Evolutionary conservation across 2,888 invertebrate genomes (phyloP), one percentile per base, ranked within the genome.

Genomic region (Synanthedon tipuliformis): DNA sequence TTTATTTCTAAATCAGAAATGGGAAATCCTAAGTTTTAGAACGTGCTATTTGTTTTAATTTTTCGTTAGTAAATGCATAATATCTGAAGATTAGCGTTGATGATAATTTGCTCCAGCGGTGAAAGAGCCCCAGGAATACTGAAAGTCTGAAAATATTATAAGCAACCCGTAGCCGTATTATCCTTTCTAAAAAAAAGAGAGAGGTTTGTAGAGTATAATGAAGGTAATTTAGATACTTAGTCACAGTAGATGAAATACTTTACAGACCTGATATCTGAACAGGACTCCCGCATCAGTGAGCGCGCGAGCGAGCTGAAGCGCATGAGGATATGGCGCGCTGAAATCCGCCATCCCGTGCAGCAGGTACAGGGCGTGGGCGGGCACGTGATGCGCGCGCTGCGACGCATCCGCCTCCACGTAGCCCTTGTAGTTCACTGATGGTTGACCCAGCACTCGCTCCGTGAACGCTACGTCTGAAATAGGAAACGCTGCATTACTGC

Each of bases 391-490:
- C 53, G 96, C 96, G 61, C 95, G 91, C 75, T 94, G 93, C 51
- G 96, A 94, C 61, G 97, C 93, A 81, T 97, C 96, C 48, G 96
- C 95, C 75, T 96, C 96, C 64, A 95, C 96, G 83, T 97, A 97
- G 53, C 95, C 94, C 72, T 94, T 93, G 81, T 93, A 93, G 84
- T 97, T 95, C 71, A 96, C 95, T 40, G 91, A 90, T 53, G 96
- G 96, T 62, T 93, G 89, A 45, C 97, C 97, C 67, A 98, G 90
- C 65, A 97, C 93, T 57, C 97, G 91, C 88, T 98, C 98, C 90
- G 98, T 97, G 76, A 98, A 98, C 4, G 95, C 96, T 27, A 97
- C 96, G 84, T 98, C 97, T 98, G 76, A 13, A 73, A 64, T 10
- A 10, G 34, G 34, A 34, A 23, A 23, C 23, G 23, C 23, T 23